A percentile compares a stretch with the other conserved stretches of the same genome.
Conservation (phyloP, 2,888 invertebrate species). For the Himalopsyche japonica region DNA sequence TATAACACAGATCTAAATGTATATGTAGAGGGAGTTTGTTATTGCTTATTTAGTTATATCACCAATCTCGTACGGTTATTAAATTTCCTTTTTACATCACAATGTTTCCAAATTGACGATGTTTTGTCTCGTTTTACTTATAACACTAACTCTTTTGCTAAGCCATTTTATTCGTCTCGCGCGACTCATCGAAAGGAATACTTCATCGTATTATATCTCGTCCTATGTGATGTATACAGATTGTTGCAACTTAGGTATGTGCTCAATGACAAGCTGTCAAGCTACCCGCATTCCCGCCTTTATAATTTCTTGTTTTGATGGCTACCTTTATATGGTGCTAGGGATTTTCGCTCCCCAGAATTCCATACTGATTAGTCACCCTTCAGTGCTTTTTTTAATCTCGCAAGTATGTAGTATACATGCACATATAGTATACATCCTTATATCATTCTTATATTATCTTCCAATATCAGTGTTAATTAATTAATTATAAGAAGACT, state of each 20-base stretch:
- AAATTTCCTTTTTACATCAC: too few species aligned
- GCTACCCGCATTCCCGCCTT: background rate
- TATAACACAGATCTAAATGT: too few species aligned
- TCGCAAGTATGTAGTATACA: too few species aligned
- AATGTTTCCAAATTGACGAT: too few species aligned
- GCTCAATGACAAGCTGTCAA: background rate
- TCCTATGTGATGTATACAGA: background rate
- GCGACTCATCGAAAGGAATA: background rate
- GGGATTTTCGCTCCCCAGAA: background rate
- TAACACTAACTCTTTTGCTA: background rate
- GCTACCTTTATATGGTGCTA: background rate
- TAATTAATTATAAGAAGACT: too few species aligned
- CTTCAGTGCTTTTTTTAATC: background rate
- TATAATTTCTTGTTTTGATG: background rate
- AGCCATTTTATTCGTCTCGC: background rate
- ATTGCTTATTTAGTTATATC: too few species aligned
- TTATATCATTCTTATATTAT: too few species aligned
- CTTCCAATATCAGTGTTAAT: too few species aligned
- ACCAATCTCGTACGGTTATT: too few species aligned
- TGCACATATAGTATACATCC: too few species aligned
- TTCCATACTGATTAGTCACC: background rate
- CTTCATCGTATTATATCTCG: background rate
- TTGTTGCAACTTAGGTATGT: background rate
- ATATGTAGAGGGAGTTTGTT: too few species aligned
- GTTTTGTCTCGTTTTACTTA: too few species aligned